Base-by-base conservation (phyloP, 2,113 vertebrate species). In the Spea multiplicata region DNA sequence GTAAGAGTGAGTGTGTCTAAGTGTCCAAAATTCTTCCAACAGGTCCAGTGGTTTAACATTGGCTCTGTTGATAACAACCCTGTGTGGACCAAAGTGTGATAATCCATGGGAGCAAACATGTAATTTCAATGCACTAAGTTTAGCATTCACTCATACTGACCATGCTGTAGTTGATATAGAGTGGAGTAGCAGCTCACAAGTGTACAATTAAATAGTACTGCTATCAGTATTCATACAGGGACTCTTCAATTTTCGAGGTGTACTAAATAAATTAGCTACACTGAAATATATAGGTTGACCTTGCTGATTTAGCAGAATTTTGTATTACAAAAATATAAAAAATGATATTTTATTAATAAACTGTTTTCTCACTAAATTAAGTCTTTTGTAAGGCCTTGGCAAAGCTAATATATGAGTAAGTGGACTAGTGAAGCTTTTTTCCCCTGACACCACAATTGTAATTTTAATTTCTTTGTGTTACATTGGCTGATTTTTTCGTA, bases 381-480 rank as follows among this genome's bases (percentile, higher is more conserved):
- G 9, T 85, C 82, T 83, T 74, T 88, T 84, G 86, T 68, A 55
- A 67, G 46, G 68, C 53, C 61, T 45, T 70, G 72, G 10, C 66
- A 59, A 82, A 75, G 76, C 84, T 61, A 16, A 81, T 84, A 76
- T 47, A 53, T 87, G 81, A 83, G 17, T 44, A 3, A 84, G 79
- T 81, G 82, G 78, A 76, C 30, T 48, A 3, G 78, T 74, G 82
- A 85, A 83, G 75, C 61, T 72, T 88, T 85, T 84, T 8, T 82
- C 82, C 88, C 85, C 48, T 84, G 83, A 84, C 73, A 88, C 47
- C n/a, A 86, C 74, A 74, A 52, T 66, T 86, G 83, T 81, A 76
- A 86, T 83, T 88, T 77, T 88, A 87, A 86, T 86, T 89, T 88
- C 85, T 85, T 80, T 83, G 46, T 44, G 0, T 85, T 88, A 83